A percentile compares a stretch with the other conserved stretches of the same genome.
Conservation (phyloP, 1,140 invertebrate genomes). For the Phortica variegata region DNA sequence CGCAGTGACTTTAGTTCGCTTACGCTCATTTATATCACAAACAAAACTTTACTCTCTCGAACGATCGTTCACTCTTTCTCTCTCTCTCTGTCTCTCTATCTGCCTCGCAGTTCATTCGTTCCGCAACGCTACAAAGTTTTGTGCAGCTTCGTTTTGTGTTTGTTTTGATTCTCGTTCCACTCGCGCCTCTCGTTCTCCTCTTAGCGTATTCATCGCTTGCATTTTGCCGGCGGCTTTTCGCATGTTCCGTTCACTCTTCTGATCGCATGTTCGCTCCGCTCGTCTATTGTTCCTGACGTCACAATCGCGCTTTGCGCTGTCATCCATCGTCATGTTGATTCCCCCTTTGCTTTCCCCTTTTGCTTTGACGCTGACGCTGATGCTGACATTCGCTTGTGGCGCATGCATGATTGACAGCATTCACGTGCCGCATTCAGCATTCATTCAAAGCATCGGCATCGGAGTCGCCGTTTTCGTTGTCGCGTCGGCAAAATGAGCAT, state of each 20-base stretch:
- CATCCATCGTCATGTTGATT: neutral
- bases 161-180: constrained; percentile 49
- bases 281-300: constrained; percentile 28
- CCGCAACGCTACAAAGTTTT: constrained; percentile 5
- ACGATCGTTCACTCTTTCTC: neutral
- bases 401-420: constrained; percentile 44
- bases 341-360: neutral
- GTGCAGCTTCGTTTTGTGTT: constrained; percentile 19
- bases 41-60: constrained; percentile 7
- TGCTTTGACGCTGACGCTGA: constrained; percentile 2
- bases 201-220: constrained; percentile 17
- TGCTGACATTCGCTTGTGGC: neutral
- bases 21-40: constrained; percentile 1
- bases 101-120: no score
- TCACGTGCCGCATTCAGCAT: constrained; percentile 43
- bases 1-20: neutral
- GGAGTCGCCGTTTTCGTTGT: constrained; percentile 5
- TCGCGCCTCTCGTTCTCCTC: constrained; percentile 28
- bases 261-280: no score
- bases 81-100: constrained; percentile 2
- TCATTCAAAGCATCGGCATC: constrained; percentile 29
- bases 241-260: constrained; percentile 3
- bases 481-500: no score
- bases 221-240: constrained; percentile 43
- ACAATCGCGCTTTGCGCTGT: constrained; percentile 22